Evolutionary conservation across 2,888 invertebrate genomes (phyloP).

Genomic region (Allophyes oxyacanthae): DNA sequence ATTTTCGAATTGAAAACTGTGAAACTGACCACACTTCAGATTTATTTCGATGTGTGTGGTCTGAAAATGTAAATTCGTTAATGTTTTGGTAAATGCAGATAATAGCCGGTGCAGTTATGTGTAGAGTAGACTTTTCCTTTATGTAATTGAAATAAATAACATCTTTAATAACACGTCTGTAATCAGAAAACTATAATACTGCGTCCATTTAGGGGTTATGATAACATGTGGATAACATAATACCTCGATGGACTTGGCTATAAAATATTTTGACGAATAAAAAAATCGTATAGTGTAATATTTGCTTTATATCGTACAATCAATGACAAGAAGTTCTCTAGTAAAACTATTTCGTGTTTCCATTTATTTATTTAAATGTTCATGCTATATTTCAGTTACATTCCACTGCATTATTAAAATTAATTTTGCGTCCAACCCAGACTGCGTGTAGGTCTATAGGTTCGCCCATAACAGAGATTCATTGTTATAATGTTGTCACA

Average conservation of each 20-base stretch:
- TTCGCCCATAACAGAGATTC: constrained; percentile 41
- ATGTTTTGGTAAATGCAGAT: constrained; percentile 21
- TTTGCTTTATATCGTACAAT: too few species aligned
- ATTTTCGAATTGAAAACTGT: constrained; percentile 60
- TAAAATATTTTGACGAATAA: too few species aligned
- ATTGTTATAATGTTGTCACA: constrained; percentile 45
- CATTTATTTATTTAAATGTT: too few species aligned
- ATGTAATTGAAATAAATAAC: not conserved
- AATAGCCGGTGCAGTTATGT: not conserved
- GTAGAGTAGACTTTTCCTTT: constrained; percentile 1
- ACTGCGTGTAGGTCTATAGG: constrained; percentile 32
- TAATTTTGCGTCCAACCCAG: constrained; percentile 35
- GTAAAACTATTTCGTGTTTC: too few species aligned
- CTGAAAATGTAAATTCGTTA: constrained; percentile 30
- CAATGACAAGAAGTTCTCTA: too few species aligned
- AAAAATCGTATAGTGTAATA: too few species aligned
- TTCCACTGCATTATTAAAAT: constrained; percentile 37
- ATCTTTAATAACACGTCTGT: not conserved
- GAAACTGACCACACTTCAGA: constrained; percentile 46
- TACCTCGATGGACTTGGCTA: too few species aligned
- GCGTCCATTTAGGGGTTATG: too few species aligned
- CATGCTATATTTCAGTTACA: too few species aligned
- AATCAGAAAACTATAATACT: too few species aligned
- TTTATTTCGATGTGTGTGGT: constrained; percentile 46
- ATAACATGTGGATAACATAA: too few species aligned